A percentile compares a stretch with the other conserved stretches of the same genome.
phyloP scores from a whole-genome alignment of 2,888 invertebrate genomes.

The Xestoiulus laeticollis region DNA sequence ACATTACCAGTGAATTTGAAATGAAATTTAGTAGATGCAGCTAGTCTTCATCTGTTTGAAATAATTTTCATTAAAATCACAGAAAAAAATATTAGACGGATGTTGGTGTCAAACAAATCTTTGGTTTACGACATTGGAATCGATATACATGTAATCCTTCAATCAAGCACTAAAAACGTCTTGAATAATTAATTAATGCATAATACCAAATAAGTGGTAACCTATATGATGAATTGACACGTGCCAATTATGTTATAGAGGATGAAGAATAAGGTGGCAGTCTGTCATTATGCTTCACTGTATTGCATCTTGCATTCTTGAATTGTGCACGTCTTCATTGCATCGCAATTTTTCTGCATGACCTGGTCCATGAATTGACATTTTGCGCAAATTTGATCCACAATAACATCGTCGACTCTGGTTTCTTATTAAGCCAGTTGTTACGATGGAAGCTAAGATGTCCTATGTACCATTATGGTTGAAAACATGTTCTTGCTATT shows the following conservation, averaged over 20 bases:
- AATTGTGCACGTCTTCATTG: not conserved
- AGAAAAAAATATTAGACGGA: not conserved
- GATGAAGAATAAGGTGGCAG: not conserved
- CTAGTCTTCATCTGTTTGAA: not conserved
- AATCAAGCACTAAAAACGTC: not conserved
- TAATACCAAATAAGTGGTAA: not conserved
- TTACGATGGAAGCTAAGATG: not conserved
- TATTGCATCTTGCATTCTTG: not conserved
- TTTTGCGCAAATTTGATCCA: not conserved
- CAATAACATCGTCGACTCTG: not conserved
- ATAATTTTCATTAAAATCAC: not conserved
- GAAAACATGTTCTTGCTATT: slow-evolving; percentile 6
- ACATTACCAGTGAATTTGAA: not conserved
- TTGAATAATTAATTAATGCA: not conserved
- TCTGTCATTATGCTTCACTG: not conserved
- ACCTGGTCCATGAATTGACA: not conserved
- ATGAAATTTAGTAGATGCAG: not conserved
- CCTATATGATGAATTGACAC: not conserved
- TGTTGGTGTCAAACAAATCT: slow-evolving; percentile 14
- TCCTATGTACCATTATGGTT: slow-evolving; percentile 35
- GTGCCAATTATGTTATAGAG: not conserved
- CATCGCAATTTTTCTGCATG: not conserved
- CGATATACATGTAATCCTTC: not conserved
- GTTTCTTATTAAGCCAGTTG: not conserved
- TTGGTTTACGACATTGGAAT: slow-evolving; percentile 22